Conservation (phyloP, 2,888 invertebrate genomes). For the Eurytoma californica region DNA sequence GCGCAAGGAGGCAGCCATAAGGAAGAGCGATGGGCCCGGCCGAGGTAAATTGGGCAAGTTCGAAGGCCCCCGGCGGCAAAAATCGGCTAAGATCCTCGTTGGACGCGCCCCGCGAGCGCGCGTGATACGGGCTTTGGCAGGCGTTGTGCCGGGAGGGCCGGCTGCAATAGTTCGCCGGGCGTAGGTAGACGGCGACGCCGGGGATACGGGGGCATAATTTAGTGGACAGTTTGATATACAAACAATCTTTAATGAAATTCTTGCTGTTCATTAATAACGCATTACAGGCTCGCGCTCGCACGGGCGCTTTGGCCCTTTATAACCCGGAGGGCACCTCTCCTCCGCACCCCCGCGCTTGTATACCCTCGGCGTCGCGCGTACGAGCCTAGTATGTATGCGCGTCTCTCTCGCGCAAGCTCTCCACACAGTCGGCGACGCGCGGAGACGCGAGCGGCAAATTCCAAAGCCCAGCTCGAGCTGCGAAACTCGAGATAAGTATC, state of each 20-base stretch:
- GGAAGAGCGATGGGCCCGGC: conserved; percentile 55
- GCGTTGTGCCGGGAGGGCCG: conserved; percentile 41
- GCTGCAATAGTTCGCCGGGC: conserved; percentile 35
- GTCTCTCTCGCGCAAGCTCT: neutral
- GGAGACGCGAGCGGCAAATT: conserved; percentile 54
- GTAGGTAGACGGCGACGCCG: conserved; percentile 45
- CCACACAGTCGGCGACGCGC: neutral
- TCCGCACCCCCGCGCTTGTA: conserved; percentile 39
- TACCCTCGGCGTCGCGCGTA: conserved; percentile 34
- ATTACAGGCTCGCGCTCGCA: conserved; percentile 74
- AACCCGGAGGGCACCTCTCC: conserved; percentile 55
- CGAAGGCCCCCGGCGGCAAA: conserved; percentile 58
- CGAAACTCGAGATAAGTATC: neutral
- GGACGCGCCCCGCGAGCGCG: neutral
- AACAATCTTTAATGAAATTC: conserved; percentile 82
- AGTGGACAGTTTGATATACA: conserved; percentile 80
- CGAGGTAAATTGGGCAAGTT: conserved; percentile 70
- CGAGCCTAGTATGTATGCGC: neutral
- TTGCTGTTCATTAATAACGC: conserved; percentile 82
- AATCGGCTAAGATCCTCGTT: too few relatives aligned
- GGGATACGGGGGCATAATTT: conserved; percentile 76
- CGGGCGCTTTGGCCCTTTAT: conserved; percentile 55
- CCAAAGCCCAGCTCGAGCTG: conserved; percentile 53
- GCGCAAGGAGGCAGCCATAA: conserved; percentile 41
- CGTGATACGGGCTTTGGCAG: conserved; percentile 52